Evolutionary conservation across 2,113 vertebrate species (phyloP), one percentile per base, ranked within the genome.

Genomic region (Rissa tridactyla): DNA sequence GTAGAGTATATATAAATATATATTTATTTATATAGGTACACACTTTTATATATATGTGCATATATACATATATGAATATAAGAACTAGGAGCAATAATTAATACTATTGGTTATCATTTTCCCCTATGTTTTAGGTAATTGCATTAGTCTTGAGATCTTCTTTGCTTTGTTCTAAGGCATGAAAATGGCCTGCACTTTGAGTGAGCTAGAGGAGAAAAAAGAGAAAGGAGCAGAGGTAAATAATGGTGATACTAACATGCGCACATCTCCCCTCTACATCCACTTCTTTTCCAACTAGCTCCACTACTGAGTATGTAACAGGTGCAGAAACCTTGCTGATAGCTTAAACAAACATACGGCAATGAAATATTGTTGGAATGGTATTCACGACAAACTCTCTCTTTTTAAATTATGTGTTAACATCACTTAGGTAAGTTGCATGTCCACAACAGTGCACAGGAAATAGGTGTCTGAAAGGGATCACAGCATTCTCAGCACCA

Each of bases 381-480:
- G 2, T 34, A 38, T 58, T 60, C 11, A 68, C 17, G 8, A 34
- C 6, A 71, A 79, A 42, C 11, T 40, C 7, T 49, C 5, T 68
- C 2, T 42, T 87, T 83, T 16, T 22, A 81, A 51, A 47, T 42
- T 52, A 11, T 18, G 1, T 68, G 13, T 71, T 52, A 82, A 6
- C 21, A 13, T 73, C 7, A 3, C 12, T 47, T 27, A 68, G 10
- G 3, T 54, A 49, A 61, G 4, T 73, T 32, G 3, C 5, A 27
- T 19, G 18, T 44, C 68, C 66, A 8, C 8, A 27, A 5, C 0
- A 0, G 8, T 20, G 4, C 2, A 1, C 32, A 57, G 25, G 26
- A 70, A 40, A 77, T 29, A 65, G 4, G 25, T 15, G 34, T 2
- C 11, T 49, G 16, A 94, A 90, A 58, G 10, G 1, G 3, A 49